These are phyloP conservation scores for Platichthys flesus DNA, from an alignment of 2,113 vertebrate species.

Conservation along the genomic window DNA sequence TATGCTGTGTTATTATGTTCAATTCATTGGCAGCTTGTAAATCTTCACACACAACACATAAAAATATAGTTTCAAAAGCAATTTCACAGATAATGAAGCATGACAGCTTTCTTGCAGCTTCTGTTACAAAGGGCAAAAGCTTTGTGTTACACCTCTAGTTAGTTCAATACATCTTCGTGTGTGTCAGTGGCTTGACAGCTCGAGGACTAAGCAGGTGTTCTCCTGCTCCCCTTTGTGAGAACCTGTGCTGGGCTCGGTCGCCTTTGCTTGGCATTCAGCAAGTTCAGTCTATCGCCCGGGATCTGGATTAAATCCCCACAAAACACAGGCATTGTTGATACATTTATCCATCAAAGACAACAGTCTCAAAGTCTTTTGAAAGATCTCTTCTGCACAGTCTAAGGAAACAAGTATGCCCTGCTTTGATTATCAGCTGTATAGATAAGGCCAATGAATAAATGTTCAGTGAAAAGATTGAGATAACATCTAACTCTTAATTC, in stretches of 20 bases:
- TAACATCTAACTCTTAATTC: slow-evolving; percentile 52
- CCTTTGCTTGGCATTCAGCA: slow-evolving; percentile 14
- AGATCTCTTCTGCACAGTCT: slow-evolving; percentile 28
- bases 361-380: slow-evolving; percentile 31
- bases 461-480: slow-evolving; percentile 53
- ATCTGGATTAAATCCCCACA: slow-evolving; percentile 44
- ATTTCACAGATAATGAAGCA: not conserved
- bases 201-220: slow-evolving; percentile 3
- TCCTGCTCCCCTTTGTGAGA: slow-evolving; percentile 13
- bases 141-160: not conserved
- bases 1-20: not conserved
- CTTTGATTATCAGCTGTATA: slow-evolving; percentile 50
- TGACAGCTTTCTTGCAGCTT: not conserved
- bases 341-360: slow-evolving; percentile 43
- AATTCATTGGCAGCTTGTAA: not conserved
- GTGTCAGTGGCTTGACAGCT: slow-evolving; percentile 1
- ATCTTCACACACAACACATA: not conserved
- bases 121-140: not conserved
- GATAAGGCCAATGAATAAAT: slow-evolving; percentile 48
- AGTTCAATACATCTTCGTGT: not conserved
- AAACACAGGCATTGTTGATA: slow-evolving; percentile 30
- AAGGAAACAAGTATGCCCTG: slow-evolving; percentile 40
- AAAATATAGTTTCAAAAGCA: not conserved
- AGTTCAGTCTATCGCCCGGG: not conserved
- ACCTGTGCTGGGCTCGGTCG: not conserved